Base-by-base conservation (phyloP, 2,797 vertebrate species). In the Cossypha dichroa region DNA sequence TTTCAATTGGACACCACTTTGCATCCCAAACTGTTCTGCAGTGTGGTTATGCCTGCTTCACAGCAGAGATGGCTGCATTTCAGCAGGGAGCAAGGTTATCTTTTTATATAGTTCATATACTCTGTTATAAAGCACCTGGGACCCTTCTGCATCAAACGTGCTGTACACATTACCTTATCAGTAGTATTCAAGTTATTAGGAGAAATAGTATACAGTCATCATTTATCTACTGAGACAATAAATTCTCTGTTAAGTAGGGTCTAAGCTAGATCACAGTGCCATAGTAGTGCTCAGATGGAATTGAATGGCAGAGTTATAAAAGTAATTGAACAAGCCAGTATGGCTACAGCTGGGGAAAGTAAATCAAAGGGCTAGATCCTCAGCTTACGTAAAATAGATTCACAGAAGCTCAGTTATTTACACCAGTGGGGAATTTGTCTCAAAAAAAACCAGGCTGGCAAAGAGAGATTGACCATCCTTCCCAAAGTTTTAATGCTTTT, bases 201-300 rank as follows among this genome's bases (percentile, higher is more conserved):
- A 94, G 79, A 90, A 91, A 93, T 49, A 85, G 79, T 95, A 84
- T 88, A 96, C 69, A 84, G 90, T 86, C 85, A 90, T 94, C 79
- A 93, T 94, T 96, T 96, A 97, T 95, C 90, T 95, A 96, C 69
- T 38, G 77, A 95, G 92, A 96, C 89, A 96, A 96, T 90, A 96
- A 94, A 95, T 95, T 93, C 78, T 74, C 38, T 88, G 76, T 81
- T 94, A 96, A 95, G 79, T 86, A 93, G 85, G 62, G 73, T 84
- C 93, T 96, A 78, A 86, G 89, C 79, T 93, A 94, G 94, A 95
- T 96, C 89, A 94, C 79, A 79, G 55, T 81, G 79, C 79, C 79
- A 79, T 81, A 58, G 95, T 88, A 94, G 76, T 56, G 51, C 79
- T 96, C 87, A 81, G 76, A 90, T 82, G 73, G 85, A 96, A 94